Evolutionary conservation across 2,113 vertebrate genomes (phyloP), one percentile per base, ranked within the genome.

Genomic region (Phocoena sinus): DNA sequence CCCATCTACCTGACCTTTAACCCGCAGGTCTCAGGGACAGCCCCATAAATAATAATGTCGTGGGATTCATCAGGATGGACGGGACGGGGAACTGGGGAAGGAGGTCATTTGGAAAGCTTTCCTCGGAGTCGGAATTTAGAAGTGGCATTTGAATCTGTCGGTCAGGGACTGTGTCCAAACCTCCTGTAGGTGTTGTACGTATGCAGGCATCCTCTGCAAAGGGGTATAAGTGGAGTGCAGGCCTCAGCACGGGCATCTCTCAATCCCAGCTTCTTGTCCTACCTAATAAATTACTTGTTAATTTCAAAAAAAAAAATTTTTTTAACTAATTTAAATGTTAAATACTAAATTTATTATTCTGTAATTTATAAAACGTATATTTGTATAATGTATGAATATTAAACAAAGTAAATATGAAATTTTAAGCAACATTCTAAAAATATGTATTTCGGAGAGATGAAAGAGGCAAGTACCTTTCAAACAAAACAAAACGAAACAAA

Each of bases 71-170:
- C 10, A 6, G 44, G 79, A 41, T 0, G 10, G 3, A 28, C 44
- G 0, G 1, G 21, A 15, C 0, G 1, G 17, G 23, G 60, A 21
- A n/a, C 2, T 9, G 20, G 8, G 31, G 50, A 58, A 67, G 67
- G 25, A 0, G 0, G 18, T 8, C 0, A 8, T 2, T 6, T 6
- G 15, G 20, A 21, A 8, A 0, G 14, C 20, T 44, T 38, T 31
- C 68, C 63, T 50, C 12, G 28, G 47, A 47, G 65, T 31, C 31
- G 58, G 87, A 63, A 41, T 21, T 2, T 17, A 8, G n/a, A 38
- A 1, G 20, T 3, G 0, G 21, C 44, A 23, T 8, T 1, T 58
- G 36, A 44, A 50, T 11, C 50, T 10, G 36, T 9, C 1, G 1
- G 9, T n/a, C 33, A n/a, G 62, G 2, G 17, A 31, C 4, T 33